phyloP scores from a whole-genome alignment of 1,140 invertebrate species.

The Homalodisca vitripennis region DNA sequence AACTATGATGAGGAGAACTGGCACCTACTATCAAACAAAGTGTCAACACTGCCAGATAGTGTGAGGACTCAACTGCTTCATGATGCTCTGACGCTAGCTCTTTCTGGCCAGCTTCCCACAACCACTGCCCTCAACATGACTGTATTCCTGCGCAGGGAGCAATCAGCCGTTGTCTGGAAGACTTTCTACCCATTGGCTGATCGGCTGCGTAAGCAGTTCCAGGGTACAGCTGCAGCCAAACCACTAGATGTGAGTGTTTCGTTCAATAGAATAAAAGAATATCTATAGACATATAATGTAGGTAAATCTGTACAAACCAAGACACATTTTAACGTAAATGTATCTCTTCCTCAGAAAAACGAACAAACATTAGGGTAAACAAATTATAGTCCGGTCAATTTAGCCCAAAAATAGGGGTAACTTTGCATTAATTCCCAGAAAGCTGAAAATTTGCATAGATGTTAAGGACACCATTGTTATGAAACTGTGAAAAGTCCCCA shows the following conservation, averaged over 20 bases:
- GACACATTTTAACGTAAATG: too few species aligned
- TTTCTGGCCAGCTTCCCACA: slow-evolving; percentile 70
- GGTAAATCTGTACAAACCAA: too few species aligned
- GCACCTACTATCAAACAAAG: slow-evolving; percentile 61
- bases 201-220: slow-evolving; percentile 68
- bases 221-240: slow-evolving; percentile 49
- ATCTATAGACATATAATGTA: too few species aligned
- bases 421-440: too few species aligned
- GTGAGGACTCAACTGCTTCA: slow-evolving; percentile 73
- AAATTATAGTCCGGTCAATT: too few species aligned
- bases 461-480: too few species aligned
- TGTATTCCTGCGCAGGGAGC: slow-evolving; percentile 65
- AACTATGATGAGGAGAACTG: slow-evolving; percentile 81
- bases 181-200: slow-evolving; percentile 58
- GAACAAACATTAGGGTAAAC: too few species aligned
- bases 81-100: slow-evolving; percentile 76
- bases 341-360: too few species aligned
- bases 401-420: too few species aligned
- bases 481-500: too few species aligned
- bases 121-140: slow-evolving; percentile 72
- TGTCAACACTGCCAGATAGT: slow-evolving; percentile 61
- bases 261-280: too few species aligned
- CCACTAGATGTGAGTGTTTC: slow-evolving; percentile 38
- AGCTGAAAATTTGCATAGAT: too few species aligned
- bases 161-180: slow-evolving; percentile 67